Evolutionary conservation across 1,140 invertebrate genomes (phyloP), one percentile per base, ranked within the genome.

Genomic region (Caenorhabditis brenneri): DNA sequence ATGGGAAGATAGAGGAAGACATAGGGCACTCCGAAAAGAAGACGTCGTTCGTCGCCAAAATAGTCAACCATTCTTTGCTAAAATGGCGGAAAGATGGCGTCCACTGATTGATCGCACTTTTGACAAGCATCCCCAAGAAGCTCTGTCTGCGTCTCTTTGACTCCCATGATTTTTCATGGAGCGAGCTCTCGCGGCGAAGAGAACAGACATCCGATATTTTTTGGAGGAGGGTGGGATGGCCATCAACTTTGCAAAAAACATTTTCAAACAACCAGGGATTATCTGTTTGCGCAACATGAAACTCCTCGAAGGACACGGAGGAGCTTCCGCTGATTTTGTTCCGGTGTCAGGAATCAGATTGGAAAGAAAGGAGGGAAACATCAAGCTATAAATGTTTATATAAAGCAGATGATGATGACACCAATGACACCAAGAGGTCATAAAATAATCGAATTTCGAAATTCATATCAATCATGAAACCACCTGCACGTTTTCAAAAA

Each of bases 171-270:
- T 46, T 24, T 46, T 65, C 16, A 36, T 36, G 19, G 15, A 74
- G 36, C 46, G 65, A 74, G 65, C 65, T 22, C n/a, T 42, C 10
- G 65, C 65, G 36, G 22, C 9, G n/a, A 74, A n/a, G 36, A 74
- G 65, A 74, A 74, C 65, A 74, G 65, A 74, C 65, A 74, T 74
- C 65, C 65, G 65, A 74, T 74, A 74, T 36, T 46, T n/a, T n/a
- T 55, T 12, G 39, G 12, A 42, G 29, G 65, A 33, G 36, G n/a
- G n/a, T n/a, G n/a, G n/a, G 65, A 74, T 74, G 65, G 65, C 33
- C 65, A 29, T 16, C 36, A 74, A 36, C 65, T 74, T 74, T 74
- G 65, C 65, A 74, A 74, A 74, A 74, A 39, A 39, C 65, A 39
- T 74, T 74, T 65, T 36, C 15, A 74, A 74, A 74, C 65, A 74